Percentiles rank a stretch among this genome's conserved stretches.
phyloP scores from a whole-genome alignment of 2,113 vertebrate genomes.

The Crotophaga sulcirostris region DNA sequence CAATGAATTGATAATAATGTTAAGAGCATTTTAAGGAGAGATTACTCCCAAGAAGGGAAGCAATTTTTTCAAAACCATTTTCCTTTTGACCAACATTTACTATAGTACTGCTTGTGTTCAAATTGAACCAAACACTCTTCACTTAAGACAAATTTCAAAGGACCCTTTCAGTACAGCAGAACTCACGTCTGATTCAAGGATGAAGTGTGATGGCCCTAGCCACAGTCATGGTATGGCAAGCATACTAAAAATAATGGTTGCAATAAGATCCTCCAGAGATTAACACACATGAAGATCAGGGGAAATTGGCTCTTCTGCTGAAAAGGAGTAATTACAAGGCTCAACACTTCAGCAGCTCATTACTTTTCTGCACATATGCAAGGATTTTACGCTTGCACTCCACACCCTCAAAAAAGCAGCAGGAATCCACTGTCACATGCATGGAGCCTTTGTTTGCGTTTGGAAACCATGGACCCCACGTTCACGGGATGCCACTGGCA shows the following conservation, averaged over 20 bases:
- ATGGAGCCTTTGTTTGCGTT: background rate
- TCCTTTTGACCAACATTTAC: background rate
- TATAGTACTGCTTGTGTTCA: background rate
- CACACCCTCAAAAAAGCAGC: fast-evolving
- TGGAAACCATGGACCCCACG: fast-evolving
- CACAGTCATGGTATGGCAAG: background rate
- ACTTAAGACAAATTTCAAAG: background rate
- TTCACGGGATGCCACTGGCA: background rate
- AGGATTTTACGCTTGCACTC: background rate
- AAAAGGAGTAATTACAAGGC: background rate
- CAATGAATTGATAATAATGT: background rate
- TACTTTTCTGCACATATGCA: background rate
- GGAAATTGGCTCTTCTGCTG: background rate
- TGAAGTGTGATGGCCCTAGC: background rate
- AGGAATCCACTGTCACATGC: background rate
- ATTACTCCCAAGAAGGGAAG: background rate
- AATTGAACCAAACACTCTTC: background rate
- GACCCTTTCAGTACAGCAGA: background rate
- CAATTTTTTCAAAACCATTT: background rate
- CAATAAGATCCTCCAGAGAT: background rate
- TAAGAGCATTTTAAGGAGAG: background rate
- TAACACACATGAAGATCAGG: background rate
- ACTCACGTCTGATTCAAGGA: background rate
- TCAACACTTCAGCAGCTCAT: background rate
- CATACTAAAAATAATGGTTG: background rate